These are phyloP conservation scores for Metalampra italica DNA, from an alignment of 2,888 invertebrate species.

Conservation along the genomic window DNA sequence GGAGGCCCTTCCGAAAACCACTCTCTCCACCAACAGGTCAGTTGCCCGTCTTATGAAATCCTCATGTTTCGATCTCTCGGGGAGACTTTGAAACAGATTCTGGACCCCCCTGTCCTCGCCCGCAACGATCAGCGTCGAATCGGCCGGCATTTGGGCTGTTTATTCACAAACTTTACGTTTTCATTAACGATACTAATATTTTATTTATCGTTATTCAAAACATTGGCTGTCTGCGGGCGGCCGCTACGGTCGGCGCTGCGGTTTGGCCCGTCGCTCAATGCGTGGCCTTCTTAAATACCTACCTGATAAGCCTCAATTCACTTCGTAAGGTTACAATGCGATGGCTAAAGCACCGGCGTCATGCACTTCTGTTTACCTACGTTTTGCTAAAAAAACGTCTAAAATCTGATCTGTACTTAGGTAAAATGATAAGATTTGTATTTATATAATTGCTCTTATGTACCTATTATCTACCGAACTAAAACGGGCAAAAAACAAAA, in stretches of 20 bases:
- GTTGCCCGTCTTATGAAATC: conserved; percentile 84
- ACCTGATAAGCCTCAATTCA: conserved; percentile 49
- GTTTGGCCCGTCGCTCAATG: conserved; percentile 52
- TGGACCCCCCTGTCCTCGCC: conserved; percentile 47
- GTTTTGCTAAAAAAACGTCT: neutral
- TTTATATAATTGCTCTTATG: no score
- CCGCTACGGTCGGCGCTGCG: conserved; percentile 49
- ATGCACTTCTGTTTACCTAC: conserved; percentile 6
- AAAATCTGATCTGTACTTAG: no score
- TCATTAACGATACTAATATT: conserved; percentile 31
- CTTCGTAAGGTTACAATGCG: conserved; percentile 59
- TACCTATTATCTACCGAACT: no score
- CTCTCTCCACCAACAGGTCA: conserved; percentile 85
- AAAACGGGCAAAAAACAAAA: no score
- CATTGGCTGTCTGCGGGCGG: conserved; percentile 44
- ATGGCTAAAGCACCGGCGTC: conserved; percentile 3
- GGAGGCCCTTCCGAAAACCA: conserved; percentile 86
- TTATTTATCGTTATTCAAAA: conserved; percentile 31
- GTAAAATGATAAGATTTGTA: no score
- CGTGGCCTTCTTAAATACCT: conserved; percentile 70
- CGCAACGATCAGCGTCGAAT: conserved; percentile 62
- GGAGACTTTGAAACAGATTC: conserved; percentile 78
- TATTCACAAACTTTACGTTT: conserved; percentile 28
- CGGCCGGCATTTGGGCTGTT: conserved; percentile 59
- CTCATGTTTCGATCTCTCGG: conserved; percentile 82